Evolutionary conservation across 2,113 vertebrate genomes (phyloP), one percentile per base, ranked within the genome.

Genomic region (Atlantisia rogersi): DNA sequence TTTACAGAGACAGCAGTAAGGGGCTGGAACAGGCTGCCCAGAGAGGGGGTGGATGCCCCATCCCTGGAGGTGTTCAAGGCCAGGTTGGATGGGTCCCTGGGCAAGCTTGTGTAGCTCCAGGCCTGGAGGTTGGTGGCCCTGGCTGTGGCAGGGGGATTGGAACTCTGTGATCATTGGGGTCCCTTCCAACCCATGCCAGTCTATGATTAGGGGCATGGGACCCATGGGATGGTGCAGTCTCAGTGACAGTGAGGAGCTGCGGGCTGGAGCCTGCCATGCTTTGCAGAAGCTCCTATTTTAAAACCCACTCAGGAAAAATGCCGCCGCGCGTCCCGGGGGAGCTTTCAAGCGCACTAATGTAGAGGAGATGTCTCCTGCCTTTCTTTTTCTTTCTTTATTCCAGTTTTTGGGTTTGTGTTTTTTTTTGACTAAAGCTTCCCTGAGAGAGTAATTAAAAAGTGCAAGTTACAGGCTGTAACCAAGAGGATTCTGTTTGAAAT

Each of bases 381-480:
- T 35, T 9, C 63, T 44, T 55, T 13, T 19, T 8, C 7, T 65
- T 14, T 21, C 20, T 31, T 15, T 8, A 6, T 31, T 83, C 28
- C 16, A 46, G 15, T 39, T 39, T 39, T 35, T 12, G 40, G 16
- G 42, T 53, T 53, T 35, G 35, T 35, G 35, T 6, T n/a, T 46
- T 17, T 63, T 92, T 92, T 91, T 92, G 68, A 86, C 86, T 79
- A 78, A 83, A 94, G 71, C 74, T 95, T 96, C 95, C 91, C 92
- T 95, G 68, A 86, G 88, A 96, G 95, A 91, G 83, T 93, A 97
- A 97, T 93, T 94, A 92, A 90, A 78, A 89, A 94, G 84, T 87
- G 42, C 74, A 42, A 84, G 78, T 86, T 94, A 64, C 64, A 69
- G 84, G 85, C 62, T 16, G 39, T 86, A 83, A 68, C 70, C 1